Evolutionary conservation across 2,888 invertebrate species (phyloP), one percentile per base, ranked within the genome.

Genomic region (Homarus gammarus): DNA sequence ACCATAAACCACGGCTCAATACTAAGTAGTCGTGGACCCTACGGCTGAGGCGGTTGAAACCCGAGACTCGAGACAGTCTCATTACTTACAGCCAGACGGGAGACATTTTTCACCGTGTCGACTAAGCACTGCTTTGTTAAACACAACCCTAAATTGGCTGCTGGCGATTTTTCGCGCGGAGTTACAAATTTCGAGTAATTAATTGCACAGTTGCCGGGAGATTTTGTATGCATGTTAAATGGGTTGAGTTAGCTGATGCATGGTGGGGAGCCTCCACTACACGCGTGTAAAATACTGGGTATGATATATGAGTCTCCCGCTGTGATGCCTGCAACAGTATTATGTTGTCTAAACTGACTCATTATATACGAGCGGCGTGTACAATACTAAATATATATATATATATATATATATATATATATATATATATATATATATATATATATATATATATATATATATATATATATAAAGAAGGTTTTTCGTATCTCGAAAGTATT

Each of bases 1-100:
- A 38, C 36, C 78, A 78, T 78, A 78, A 78, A 78, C 78, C 78
- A 51, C 56, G 56, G 31, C 51, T 78, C 78, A 78, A 56, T 18
- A 1, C 56, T 56, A 22, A 8, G 44, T 5, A 44, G 44, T 44
- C 56, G 3, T 1, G 3, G 22, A 12, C 5, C 18, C 18, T 22
- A 22, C 22, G 56, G 18, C 18, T 8, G 15, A 22, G 22, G 56
- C 18, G 56, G 56, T 12, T 0, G 56, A 22, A 22, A 56, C 18
- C 12, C 56, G 22, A 18, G 56, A 49, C 44, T 49, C 44, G 10
- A 6, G 12, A 12, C 44, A 22, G 56, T 56, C 56, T 56, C 56
- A 56, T 56, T 56, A 56, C 56, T 56, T 56, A 22, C 56, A 56
- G 56, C 22, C 56, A 56, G 22, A 22, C 22, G 6, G 18, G 22